Evolutionary conservation across 2,113 vertebrate genomes (phyloP).

Genomic region (Pterocles gutturalis): DNA sequence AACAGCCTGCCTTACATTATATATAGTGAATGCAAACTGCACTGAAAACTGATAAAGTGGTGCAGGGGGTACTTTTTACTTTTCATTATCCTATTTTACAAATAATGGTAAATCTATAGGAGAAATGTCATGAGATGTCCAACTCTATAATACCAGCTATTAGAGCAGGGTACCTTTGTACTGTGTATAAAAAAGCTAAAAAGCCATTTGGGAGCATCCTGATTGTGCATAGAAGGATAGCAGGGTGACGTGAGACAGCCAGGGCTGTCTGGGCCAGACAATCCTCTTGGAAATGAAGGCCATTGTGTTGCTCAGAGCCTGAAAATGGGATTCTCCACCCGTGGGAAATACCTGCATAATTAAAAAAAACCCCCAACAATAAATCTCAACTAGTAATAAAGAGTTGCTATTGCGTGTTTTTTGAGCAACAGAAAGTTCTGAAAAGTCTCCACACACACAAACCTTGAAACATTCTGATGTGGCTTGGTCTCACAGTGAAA

Average conservation of each 20-base stretch:
- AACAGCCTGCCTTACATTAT: not conserved
- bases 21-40: not conserved
- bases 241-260: not conserved
- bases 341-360: not conserved
- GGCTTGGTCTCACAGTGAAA: not conserved
- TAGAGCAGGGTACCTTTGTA: not conserved
- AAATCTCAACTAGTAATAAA: not conserved
- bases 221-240: not conserved
- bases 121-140: not conserved
- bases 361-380: not conserved
- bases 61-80: not conserved
- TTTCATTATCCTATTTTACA: not conserved
- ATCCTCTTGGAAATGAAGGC: not conserved
- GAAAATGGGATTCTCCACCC: not conserved
- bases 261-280: not conserved
- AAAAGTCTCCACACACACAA: not conserved
- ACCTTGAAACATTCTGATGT: not conserved
- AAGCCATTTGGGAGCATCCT: not conserved
- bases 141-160: not conserved
- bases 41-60: not conserved
- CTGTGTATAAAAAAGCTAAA: not conserved
- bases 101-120: not conserved
- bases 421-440: not conserved
- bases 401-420: not conserved
- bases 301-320: not conserved